Conservation (phyloP, 2,888 invertebrate species). For the Pandemis heparana region DNA sequence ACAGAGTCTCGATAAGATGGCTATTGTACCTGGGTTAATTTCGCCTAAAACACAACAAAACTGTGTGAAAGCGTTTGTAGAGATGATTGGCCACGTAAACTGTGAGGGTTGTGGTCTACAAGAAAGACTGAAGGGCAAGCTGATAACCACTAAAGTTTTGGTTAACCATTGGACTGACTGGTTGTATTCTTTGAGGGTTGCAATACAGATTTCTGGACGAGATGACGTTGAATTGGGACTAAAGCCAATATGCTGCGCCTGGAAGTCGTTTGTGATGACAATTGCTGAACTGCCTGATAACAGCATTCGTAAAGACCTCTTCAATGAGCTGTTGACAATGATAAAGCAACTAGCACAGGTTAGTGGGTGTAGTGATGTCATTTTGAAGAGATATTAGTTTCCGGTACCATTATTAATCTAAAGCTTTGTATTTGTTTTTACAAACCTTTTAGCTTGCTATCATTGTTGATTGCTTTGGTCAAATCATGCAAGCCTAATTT, state of each 20-base stretch:
- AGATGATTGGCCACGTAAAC: conserved; percentile 69
- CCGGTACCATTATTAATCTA: too few relatives aligned
- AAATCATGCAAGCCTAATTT: too few relatives aligned
- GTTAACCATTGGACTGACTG: conserved; percentile 65
- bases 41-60: conserved; percentile 57
- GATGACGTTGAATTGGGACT: conserved; percentile 49
- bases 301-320: conserved; percentile 62
- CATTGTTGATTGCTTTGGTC: too few relatives aligned
- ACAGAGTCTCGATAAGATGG: conserved; percentile 50
- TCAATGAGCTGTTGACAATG: conserved; percentile 60
- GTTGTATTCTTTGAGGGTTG: conserved; percentile 60
- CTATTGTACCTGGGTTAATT: conserved; percentile 60
- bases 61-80: conserved; percentile 65
- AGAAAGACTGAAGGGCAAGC: conserved; percentile 56
- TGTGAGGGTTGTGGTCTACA: conserved; percentile 66
- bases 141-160: conserved; percentile 61
- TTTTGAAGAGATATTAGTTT: background rate
- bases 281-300: conserved; percentile 65
- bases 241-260: conserved; percentile 65
- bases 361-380: conserved; percentile 41
- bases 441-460: too few relatives aligned
- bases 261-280: conserved; percentile 66
- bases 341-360: conserved; percentile 62
- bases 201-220: conserved; percentile 54
- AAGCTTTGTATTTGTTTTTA: too few relatives aligned